These are phyloP conservation scores for Drosophila helvetica DNA, from an alignment of 2,888 invertebrate species.

Conservation along the genomic window DNA sequence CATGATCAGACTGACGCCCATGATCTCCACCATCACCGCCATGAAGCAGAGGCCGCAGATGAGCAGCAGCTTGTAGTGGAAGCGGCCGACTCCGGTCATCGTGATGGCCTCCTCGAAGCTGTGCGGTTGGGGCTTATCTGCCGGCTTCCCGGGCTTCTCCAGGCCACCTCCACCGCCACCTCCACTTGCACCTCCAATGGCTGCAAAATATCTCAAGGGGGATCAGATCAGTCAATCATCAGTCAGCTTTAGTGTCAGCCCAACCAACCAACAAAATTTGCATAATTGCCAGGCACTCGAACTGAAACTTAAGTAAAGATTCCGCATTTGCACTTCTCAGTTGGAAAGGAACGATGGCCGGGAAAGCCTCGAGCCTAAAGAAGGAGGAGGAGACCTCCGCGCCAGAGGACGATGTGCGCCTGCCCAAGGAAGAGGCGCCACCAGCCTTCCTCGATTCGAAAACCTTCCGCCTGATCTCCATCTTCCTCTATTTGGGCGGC, in stretches of 20 bases:
- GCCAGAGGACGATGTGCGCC: slow-evolving; percentile 48
- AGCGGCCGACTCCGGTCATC: slow-evolving; percentile 86
- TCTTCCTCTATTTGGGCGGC: slow-evolving; percentile 80
- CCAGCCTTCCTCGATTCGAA: slow-evolving; percentile 75
- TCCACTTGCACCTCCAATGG: neutral
- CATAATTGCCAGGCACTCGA: neutral
- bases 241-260: slow-evolving; percentile 26
- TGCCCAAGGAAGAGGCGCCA: slow-evolving; percentile 59
- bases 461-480: slow-evolving; percentile 78
- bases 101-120: slow-evolving; percentile 81
- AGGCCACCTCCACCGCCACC: neutral
- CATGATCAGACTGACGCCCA: slow-evolving; percentile 87
- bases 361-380: neutral
- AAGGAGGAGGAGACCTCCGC: neutral
- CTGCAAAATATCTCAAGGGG: slow-evolving; percentile 34
- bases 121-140: slow-evolving; percentile 40
- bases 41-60: slow-evolving; percentile 87
- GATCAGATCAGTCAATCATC: slow-evolving; percentile 19
- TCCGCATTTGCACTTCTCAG: neutral
- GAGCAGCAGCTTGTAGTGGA: slow-evolving; percentile 86
- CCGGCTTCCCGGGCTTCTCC: slow-evolving; percentile 13
- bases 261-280: slow-evolving; percentile 4
- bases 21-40: slow-evolving; percentile 88
- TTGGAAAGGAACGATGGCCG: slow-evolving; percentile 19
- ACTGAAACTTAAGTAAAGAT: neutral